Conservation (phyloP, 2,113 vertebrate species). For the Brachirus orientalis region DNA sequence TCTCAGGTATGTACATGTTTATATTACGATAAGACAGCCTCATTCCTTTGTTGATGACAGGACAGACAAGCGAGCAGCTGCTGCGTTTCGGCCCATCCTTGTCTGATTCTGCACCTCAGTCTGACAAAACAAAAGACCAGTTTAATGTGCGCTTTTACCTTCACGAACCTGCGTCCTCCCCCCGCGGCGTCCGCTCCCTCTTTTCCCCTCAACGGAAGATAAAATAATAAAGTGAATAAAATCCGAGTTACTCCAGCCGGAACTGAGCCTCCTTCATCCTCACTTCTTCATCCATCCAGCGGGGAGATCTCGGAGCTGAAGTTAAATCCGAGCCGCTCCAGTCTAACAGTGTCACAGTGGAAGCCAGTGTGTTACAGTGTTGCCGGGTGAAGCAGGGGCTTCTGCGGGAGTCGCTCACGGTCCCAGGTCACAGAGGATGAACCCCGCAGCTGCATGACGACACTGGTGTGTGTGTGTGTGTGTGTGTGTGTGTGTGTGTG, state of each 20-base stretch:
- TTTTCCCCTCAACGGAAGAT: not conserved
- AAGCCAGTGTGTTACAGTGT: conserved; percentile 1
- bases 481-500: conserved; percentile 31
- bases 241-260: conserved; percentile 60
- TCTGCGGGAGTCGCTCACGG: conserved; percentile 29
- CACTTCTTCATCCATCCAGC: conserved; percentile 55
- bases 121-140: conserved; percentile 40
- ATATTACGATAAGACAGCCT: not conserved
- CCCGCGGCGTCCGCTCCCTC: not conserved
- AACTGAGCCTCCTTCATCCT: conserved; percentile 63
- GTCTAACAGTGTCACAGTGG: not conserved
- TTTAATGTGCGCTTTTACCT: conserved; percentile 50
- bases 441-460: conserved; percentile 38
- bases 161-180: conserved; percentile 36
- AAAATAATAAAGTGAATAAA: conserved; percentile 7
- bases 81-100: conserved; percentile 55
- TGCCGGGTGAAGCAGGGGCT: not conserved
- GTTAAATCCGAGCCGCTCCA: conserved; percentile 46
- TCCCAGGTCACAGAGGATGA: conserved; percentile 4
- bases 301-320: conserved; percentile 32
- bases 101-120: conserved; percentile 40
- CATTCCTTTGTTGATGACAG: conserved; percentile 72
- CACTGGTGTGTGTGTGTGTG: conserved; percentile 23
- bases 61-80: conserved; percentile 59
- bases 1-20: not conserved